phyloP scores from a whole-genome alignment of 2,888 invertebrate species.

The Andrena chrysosceles region DNA sequence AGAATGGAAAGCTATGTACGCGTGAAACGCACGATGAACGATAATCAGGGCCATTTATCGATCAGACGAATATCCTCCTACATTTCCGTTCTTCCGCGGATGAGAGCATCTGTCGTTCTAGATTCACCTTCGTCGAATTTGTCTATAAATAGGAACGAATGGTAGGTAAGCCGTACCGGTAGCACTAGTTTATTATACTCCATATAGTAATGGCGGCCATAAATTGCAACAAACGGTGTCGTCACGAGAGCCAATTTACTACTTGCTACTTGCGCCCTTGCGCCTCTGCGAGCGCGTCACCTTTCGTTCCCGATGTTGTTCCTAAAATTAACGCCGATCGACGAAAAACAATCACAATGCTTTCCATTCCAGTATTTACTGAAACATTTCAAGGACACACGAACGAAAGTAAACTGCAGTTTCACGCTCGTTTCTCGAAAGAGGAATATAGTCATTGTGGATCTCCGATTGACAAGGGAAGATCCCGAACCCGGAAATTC shows the following conservation, averaged over 20 bases:
- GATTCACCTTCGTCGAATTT: conserved; percentile 67
- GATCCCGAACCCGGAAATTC: no score
- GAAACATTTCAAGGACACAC: no score
- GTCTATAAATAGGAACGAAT: conserved; percentile 75
- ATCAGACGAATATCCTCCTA: conserved; percentile 44
- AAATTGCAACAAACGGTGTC: conserved; percentile 74
- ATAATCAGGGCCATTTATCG: conserved; percentile 41
- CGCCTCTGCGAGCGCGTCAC: conserved; percentile 46
- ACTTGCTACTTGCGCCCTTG: conserved; percentile 68
- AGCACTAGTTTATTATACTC: conserved; percentile 70
- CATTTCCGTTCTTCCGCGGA: conserved; percentile 59
- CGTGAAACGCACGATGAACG: not conserved
- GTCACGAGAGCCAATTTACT: conserved; percentile 72
- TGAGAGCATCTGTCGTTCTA: conserved; percentile 58
- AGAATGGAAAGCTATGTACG: not conserved
- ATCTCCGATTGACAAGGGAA: no score
- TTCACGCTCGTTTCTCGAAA: no score
- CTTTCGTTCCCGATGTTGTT: conserved; percentile 48
- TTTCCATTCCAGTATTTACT: not conserved
- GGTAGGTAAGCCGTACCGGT: conserved; percentile 65
- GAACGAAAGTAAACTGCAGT: no score
- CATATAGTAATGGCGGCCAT: conserved; percentile 72
- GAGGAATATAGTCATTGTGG: no score
- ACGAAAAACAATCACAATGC: not conserved
- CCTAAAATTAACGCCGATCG: conserved; percentile 11